Base-by-base conservation (phyloP, 1,140 invertebrate genomes). In the Phymastichus coffea region DNA sequence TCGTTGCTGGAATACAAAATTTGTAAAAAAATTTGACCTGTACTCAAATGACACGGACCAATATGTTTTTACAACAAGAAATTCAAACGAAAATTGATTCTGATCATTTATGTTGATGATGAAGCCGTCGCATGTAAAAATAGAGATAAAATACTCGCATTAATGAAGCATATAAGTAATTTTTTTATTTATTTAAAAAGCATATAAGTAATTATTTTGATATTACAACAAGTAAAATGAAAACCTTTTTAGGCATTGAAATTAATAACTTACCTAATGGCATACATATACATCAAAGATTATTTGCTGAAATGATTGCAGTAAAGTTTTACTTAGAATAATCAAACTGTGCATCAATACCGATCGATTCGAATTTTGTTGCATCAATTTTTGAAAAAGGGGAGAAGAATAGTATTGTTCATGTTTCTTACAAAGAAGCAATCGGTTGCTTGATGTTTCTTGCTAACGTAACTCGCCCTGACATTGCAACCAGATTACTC, bases 1-100 rank as follows among this genome's bases (percentile, higher is more conserved):
- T 22, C 54, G 70, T 28, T 63, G 55, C 22, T 80, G 76, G 74
- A 73, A 77, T 58, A n/a, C 69, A 12, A 55, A 40, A 20, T 63
- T 75, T 40, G 56, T 41, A 12, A 58, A 25, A 1, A 25, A 53
- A 10, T 28, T 28, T 48, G 37, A 37, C 3, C n/a, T 63, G 1
- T 56, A 67, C 25, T 28, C 25, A 41, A 59, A 41, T 3, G 38
- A 19, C 10, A 56, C 58, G 22, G 65, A 64, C 56, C 54, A 43
- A 9, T 61, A 59, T 57, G 23, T 66, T 9, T 66, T 63, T 52
- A 37, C 22, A 4, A 59, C 37, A 47, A n/a, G n/a, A n/a, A n/a
- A n/a, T n/a, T n/a, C n/a, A n/a, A n/a, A n/a, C n/a, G n/a, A n/a
- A n/a, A n/a, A n/a, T n/a, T n/a, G n/a, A n/a, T n/a, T n/a, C n/a